These are phyloP conservation scores for Jordanella pulchra DNA, from an alignment of 2,797 vertebrate species.

Conservation along the genomic window DNA sequence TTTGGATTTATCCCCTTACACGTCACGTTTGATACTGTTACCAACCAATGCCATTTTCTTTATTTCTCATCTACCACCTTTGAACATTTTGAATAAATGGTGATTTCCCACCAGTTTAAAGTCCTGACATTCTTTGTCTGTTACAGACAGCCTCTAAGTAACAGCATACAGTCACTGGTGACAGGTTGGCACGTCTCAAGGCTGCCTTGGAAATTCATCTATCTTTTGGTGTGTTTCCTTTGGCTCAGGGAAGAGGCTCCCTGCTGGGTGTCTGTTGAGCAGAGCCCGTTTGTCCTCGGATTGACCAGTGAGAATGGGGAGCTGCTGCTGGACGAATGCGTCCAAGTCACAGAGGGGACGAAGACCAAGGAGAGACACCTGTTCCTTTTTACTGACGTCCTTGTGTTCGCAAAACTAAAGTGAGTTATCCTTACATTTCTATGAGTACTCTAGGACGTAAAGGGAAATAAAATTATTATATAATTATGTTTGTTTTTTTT, in stretches of 20 bases:
- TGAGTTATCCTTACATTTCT: constrained; percentile 37
- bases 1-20: constrained; percentile 1
- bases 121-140: neutral
- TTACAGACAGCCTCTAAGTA: neutral
- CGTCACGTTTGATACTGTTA: neutral
- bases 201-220: constrained; percentile 2
- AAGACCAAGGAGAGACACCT: constrained; percentile 75
- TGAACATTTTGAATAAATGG: neutral
- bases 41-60: neutral
- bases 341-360: constrained; percentile 72
- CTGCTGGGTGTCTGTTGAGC: constrained; percentile 67
- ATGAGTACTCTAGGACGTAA: neutral
- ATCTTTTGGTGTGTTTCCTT: constrained; percentile 9
- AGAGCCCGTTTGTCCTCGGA: constrained; percentile 80
- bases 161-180: neutral
- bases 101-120: constrained; percentile 1
- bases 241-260: constrained; percentile 72
- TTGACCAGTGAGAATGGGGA: constrained; percentile 71
- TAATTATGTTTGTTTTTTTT: neutral
- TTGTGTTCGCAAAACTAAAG: constrained; percentile 81
- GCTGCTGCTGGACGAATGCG: constrained; percentile 73
- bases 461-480: neutral
- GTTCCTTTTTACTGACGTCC: constrained; percentile 78
- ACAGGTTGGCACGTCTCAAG: neutral
- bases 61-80: neutral